Base-by-base conservation (phyloP, 2,888 invertebrate species). In the Andrena camellia region DNA sequence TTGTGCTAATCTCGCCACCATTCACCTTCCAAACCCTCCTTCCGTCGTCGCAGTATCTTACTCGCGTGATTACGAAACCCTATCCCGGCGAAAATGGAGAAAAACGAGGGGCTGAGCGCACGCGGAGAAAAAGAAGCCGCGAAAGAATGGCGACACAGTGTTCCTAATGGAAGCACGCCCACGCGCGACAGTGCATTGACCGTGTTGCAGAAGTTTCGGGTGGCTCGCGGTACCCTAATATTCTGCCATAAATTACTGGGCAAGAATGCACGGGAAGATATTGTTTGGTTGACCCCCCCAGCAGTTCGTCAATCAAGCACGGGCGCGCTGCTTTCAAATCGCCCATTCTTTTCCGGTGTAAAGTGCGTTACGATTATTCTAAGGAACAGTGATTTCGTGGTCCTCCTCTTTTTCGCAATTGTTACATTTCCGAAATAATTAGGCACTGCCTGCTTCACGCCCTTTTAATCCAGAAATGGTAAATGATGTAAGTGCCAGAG, bases 231-330 rank as follows among this genome's bases (percentile, higher is more conserved):
- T 71, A 83, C 77, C 71, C 74, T 87, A 79, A 77, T 87, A 87
- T 75, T 83, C 76, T 50, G 69, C 35, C 79, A 87, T 87, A 87
- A 87, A 85, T 87, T 85, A 81, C 59, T 73, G 20, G 57, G 74
- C 74, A 81, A 66, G 70, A 87, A 85, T 70, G 70, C 57, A 60
- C 66, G 78, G 60, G 79, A 33, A 60, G 74, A 72, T 76, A 48
- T 60, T 85, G 76, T 83, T 81, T 77, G 78, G 57, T 81, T 79
- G 79, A 83, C 67, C 62, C 69, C 69, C 67, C 62, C 74, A 80
- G 76, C 76, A 54, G 76, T 70, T 80, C 75, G 59, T 71, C 73
- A 68, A 86, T 87, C 85, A 74, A 80, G 48, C 68, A 17, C 23
- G 29, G n/a, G 20, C 26, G 67, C 62, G 57, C 33, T 10, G 60